phyloP scores from a whole-genome alignment of 2,888 invertebrate genomes.

The Drosophila seclusa region DNA sequence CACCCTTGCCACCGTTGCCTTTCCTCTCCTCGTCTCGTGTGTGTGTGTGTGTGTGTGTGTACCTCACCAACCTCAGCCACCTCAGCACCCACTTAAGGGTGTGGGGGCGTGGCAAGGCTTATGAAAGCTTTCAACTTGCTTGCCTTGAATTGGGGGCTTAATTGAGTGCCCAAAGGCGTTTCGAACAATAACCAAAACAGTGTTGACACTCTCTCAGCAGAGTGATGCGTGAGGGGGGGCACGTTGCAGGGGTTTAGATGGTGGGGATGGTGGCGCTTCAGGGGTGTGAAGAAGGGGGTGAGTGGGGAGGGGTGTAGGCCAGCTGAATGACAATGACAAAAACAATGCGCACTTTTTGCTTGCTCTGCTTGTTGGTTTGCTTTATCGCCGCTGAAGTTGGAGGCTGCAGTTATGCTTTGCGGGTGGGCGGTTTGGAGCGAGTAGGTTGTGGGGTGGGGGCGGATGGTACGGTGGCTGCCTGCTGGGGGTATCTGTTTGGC shows the following conservation, averaged over 20 bases:
- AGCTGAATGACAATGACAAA: slow-evolving; percentile 55
- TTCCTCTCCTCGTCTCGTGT: background rate
- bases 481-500: slow-evolving; percentile 8
- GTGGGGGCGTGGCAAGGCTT: slow-evolving; percentile 35
- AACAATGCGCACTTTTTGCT: slow-evolving; percentile 65
- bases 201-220: slow-evolving; percentile 41
- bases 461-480: background rate
- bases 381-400: slow-evolving; percentile 51
- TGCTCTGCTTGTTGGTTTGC: background rate
- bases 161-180: slow-evolving; percentile 76
- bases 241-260: background rate
- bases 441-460: background rate
- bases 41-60: background rate
- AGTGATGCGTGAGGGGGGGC: background rate
- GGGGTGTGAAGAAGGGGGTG: background rate
- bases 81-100: slow-evolving; percentile 8
- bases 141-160: slow-evolving; percentile 66
- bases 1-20: background rate
- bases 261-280: too few relatives aligned
- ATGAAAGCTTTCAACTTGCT: slow-evolving; percentile 50
- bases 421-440: background rate
- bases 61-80: slow-evolving; percentile 3
- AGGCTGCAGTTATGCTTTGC: slow-evolving; percentile 9
- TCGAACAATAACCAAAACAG: slow-evolving; percentile 32
- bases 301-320: slow-evolving; percentile 2